phyloP scores from a whole-genome alignment of 2,113 vertebrate species.

The Carassius gibelio region DNA sequence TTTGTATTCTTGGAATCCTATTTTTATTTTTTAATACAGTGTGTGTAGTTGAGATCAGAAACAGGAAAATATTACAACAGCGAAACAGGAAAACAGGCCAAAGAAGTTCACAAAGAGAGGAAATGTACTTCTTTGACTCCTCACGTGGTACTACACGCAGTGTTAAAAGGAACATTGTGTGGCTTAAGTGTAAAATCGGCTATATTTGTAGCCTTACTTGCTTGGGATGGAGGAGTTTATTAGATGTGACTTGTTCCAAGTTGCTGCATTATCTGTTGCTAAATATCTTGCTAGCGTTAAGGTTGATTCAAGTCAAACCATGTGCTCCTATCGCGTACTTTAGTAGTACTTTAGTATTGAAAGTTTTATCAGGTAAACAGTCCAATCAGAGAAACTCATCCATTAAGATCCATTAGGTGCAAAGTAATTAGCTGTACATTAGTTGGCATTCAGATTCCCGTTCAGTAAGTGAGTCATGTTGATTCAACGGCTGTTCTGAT shows the following conservation, averaged over 20 bases:
- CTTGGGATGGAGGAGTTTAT: no score
- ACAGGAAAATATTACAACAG: background rate
- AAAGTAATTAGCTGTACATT: background rate
- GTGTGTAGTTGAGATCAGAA: background rate
- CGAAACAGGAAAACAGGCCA: background rate
- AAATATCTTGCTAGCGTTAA: no score
- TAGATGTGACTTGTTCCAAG: no score
- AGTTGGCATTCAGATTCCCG: background rate
- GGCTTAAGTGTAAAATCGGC: background rate
- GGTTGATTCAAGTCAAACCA: background rate
- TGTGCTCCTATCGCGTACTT: background rate
- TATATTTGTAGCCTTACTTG: background rate
- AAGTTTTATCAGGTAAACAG: background rate
- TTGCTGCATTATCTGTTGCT: no score
- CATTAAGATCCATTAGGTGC: background rate
- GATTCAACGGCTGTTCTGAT: background rate
- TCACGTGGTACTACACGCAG: background rate
- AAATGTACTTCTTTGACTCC: background rate
- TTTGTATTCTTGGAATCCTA: background rate
- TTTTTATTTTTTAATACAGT: background rate
- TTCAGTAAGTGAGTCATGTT: background rate
- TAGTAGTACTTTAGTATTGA: background rate
- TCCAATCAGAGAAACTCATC: background rate
- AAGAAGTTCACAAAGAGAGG: background rate
- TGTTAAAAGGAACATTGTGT: background rate